Conservation (phyloP, 2,797 vertebrate genomes). For the Muraenolepis orangiensis region DNA sequence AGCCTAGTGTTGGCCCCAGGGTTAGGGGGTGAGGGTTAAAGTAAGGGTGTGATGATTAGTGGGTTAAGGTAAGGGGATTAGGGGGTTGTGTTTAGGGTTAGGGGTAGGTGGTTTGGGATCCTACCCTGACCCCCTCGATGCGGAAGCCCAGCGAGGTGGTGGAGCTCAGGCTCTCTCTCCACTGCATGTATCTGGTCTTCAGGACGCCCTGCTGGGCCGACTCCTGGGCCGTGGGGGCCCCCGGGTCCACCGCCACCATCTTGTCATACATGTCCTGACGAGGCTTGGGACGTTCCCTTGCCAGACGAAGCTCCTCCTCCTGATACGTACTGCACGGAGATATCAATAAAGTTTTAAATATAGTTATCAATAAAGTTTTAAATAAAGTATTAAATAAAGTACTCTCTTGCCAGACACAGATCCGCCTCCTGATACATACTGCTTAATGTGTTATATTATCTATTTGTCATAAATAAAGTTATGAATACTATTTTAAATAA, state of each 20-base stretch:
- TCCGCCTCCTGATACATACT: too few relatives aligned
- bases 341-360: not conserved
- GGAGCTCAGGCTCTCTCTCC: constrained; percentile 85
- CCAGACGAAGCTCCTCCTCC: constrained; percentile 78
- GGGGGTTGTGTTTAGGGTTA: too few relatives aligned
- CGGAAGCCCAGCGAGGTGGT: constrained; percentile 83
- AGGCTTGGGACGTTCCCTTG: constrained; percentile 72
- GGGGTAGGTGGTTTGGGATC: too few relatives aligned
- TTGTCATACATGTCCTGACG: constrained; percentile 85
- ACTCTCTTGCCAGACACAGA: too few relatives aligned
- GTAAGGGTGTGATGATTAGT: too few relatives aligned
- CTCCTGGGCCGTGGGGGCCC: constrained; percentile 78
- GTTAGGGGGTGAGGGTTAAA: too few relatives aligned
- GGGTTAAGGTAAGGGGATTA: too few relatives aligned
- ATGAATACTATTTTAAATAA: too few relatives aligned
- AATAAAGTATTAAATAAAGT: too few relatives aligned
- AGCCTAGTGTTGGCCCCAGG: too few relatives aligned
- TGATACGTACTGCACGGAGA: constrained; percentile 75
- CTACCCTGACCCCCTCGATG: constrained; percentile 84
- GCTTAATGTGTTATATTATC: too few relatives aligned
- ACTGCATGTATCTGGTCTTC: constrained; percentile 89
- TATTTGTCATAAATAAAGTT: too few relatives aligned
- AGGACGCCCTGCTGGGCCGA: constrained; percentile 73
- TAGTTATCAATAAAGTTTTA: not conserved
- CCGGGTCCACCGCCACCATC: constrained; percentile 83